These are phyloP conservation scores for Diadumene lineata DNA, from an alignment of 92 coral and sea anemone genomes.

Conservation along the genomic window DNA sequence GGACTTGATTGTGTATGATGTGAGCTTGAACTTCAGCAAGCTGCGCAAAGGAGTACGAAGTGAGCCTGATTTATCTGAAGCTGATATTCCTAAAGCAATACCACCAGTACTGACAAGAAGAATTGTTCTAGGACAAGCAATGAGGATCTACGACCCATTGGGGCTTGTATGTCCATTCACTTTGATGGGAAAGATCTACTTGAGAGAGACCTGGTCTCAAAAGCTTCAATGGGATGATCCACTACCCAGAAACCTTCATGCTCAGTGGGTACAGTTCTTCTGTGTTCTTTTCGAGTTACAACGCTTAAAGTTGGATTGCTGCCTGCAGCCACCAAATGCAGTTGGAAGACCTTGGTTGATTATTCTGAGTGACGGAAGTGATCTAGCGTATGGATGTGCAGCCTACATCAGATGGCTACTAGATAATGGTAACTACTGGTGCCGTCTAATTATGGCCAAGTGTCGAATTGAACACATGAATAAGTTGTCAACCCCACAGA, in stretches of 20 bases:
- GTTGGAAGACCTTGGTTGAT: constrained; percentile 54
- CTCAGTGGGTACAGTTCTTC: constrained; percentile 52
- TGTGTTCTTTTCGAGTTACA: constrained; percentile 38
- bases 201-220: constrained; percentile 61
- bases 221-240: constrained; percentile 62
- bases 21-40: constrained; percentile 56
- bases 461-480: constrained; percentile 58
- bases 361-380: constrained; percentile 57
- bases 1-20: constrained; percentile 46
- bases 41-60: constrained; percentile 40
- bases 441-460: constrained; percentile 63
- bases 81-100: constrained; percentile 36
- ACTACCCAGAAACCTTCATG: constrained; percentile 37
- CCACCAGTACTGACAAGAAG: constrained; percentile 55
- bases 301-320: constrained; percentile 34
- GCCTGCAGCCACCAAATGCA: constrained; percentile 36
- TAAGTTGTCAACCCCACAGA: constrained; percentile 63
- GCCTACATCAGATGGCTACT: constrained; percentile 68
- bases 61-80: constrained; percentile 35
- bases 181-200: constrained; percentile 48
- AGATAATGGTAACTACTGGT: constrained; percentile 40
- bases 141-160: constrained; percentile 67
- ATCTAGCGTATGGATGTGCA: constrained; percentile 60
- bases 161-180: constrained; percentile 65
- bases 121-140: constrained; percentile 61